Evolutionary conservation across 35 echinoderm and acorn worm species (phyloP), one percentile per base, ranked within the genome.

Genomic region (Lytechinus variegatus): DNA sequence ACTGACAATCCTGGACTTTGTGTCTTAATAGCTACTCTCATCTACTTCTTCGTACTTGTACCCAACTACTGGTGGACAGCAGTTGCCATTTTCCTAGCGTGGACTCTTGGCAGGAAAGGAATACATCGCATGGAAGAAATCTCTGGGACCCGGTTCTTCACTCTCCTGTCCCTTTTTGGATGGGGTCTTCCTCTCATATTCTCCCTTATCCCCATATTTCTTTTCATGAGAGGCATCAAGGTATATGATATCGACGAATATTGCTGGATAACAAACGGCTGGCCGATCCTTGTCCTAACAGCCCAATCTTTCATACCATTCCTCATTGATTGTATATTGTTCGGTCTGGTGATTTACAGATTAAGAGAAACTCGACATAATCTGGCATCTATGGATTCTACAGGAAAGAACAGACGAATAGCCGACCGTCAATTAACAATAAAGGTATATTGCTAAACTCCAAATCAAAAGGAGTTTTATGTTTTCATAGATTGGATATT

Each of bases 41-140:
- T 93, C 27, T 93, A 93, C 54, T 93, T 56, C 92, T 10, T 93
- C n/a, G 54, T 93, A 27, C 52, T 93, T 27, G 55, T 28, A 10
- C 92, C 92, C 21, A 93, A 57, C 92, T 93, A 93, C 27, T 93
- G 92, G 92, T 93, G 92, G 92, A 93, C 12, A 11, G 52, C 92
- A 56, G 92, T 93, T 27, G 92, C 92, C 54, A 57, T 54, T 14
- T 93, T 53, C 54, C 27, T 93, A 10, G 92, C 92, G n/a, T 93
- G 92, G 92, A 27, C 28, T 14, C 54, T 93, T 27, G 92, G 92
- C 28, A 54, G 92, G 92, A 57, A 54, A 55, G 92, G 92, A 11
- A 93, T 93, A 27, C 92, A 93, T 57, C 92, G 92, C 13, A 57
- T 93, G 92, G 92, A 55, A 24, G 53, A 93, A 5, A 19, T 19